Conservation (phyloP, 2,888 invertebrate genomes). For the Drosophila borealis region DNA sequence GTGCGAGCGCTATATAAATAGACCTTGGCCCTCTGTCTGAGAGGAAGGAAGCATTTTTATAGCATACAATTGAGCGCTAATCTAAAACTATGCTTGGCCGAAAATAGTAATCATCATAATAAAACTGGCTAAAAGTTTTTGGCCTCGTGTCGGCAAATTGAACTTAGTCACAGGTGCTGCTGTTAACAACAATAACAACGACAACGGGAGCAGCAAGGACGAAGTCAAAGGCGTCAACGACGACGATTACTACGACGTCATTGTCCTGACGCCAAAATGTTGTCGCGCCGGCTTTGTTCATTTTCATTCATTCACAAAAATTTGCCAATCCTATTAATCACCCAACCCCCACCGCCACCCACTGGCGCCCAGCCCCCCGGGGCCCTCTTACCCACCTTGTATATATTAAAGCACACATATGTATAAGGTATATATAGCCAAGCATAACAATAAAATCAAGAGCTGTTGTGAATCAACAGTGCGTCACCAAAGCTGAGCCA, state of each 20-base stretch:
- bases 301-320: slow-evolving; percentile 69
- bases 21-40: background rate
- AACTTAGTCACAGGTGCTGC: slow-evolving; percentile 68
- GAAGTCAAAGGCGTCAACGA: slow-evolving; percentile 53
- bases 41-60: slow-evolving; percentile 56
- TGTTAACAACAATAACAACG: slow-evolving; percentile 8
- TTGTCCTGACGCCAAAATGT: slow-evolving; percentile 57
- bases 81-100: slow-evolving; percentile 41
- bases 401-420: background rate
- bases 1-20: slow-evolving; percentile 12
- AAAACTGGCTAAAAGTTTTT: slow-evolving; percentile 44
- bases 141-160: slow-evolving; percentile 26
- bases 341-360: background rate
- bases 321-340: slow-evolving; percentile 69
- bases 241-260: slow-evolving; percentile 62
- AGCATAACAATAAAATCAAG: slow-evolving; percentile 71
- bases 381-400: background rate
- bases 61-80: slow-evolving; percentile 66
- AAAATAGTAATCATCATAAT: slow-evolving; percentile 60
- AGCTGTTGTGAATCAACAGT: slow-evolving; percentile 74
- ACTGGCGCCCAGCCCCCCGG: background rate
- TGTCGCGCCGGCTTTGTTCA: slow-evolving; percentile 35
- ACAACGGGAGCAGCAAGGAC: slow-evolving; percentile 17
- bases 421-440: slow-evolving; percentile 22
- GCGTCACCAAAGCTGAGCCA: slow-evolving; percentile 59